A percentile compares a stretch with the other conserved stretches of the same genome.
Evolutionary conservation across 2,797 vertebrate species (phyloP).

Genomic region (Fistularia tabacaria): DNA sequence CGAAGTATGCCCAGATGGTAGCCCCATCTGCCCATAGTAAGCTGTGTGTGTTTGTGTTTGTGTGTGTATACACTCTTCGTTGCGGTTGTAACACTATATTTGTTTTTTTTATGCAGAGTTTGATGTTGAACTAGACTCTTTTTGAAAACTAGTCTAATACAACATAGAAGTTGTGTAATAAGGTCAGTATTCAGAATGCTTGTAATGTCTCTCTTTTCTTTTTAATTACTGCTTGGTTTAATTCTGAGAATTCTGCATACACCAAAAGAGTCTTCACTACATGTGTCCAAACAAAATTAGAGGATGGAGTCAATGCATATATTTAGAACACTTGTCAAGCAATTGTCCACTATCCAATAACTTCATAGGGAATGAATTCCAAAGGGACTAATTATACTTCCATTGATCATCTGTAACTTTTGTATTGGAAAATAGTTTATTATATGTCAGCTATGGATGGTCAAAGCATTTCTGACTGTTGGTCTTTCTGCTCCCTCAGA

Average conservation of each 20-base stretch:
- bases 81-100: conserved; percentile 19
- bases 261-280: conserved; percentile 3
- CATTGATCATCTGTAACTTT: conserved; percentile 50
- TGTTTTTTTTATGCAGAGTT: conserved; percentile 11
- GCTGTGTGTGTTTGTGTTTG: conserved; percentile 26
- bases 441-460: conserved; percentile 41
- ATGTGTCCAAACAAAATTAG: conserved; percentile 23
- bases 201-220: no score
- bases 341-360: conserved; percentile 31
- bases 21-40: conserved; percentile 79
- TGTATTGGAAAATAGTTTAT: conserved; percentile 20
- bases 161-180: background rate
- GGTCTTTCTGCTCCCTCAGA: conserved; percentile 21
- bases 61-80: background rate
- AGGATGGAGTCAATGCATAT: conserved; percentile 25
- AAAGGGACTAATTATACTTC: conserved; percentile 56
- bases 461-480: conserved; percentile 21
- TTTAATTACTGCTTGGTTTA: background rate
- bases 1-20: conserved; percentile 70
- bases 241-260: conserved; percentile 7
- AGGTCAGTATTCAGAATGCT: no score
- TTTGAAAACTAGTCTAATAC: conserved; percentile 8
- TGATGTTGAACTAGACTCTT: conserved; percentile 24
- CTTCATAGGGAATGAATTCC: conserved; percentile 47
- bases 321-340: conserved; percentile 48